Evolutionary conservation across 2,797 vertebrate species (phyloP).

Genomic region (Otolemur crassicaudatus): DNA sequence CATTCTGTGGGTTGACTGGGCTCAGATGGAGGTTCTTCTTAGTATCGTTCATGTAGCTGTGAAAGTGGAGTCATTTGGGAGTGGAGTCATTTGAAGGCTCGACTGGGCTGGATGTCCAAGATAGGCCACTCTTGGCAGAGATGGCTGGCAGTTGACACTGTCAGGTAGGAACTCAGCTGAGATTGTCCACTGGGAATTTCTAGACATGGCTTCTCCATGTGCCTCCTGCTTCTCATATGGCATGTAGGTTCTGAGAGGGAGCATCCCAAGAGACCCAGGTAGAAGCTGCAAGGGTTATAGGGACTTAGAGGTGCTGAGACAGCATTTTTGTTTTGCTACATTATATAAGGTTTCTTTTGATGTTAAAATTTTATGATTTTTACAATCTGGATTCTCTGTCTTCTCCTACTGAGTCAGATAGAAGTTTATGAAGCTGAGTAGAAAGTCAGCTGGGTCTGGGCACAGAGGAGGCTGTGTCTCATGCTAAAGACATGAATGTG

Average conservation of each 20-base stretch:
- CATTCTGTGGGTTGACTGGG: background rate
- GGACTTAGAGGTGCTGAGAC: background rate
- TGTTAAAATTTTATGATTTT: constrained; percentile 15
- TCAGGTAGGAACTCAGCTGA: too few species aligned
- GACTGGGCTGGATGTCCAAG: background rate
- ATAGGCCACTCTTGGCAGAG: background rate
- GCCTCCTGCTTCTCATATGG: background rate
- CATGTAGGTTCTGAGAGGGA: background rate
- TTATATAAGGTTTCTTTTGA: constrained; percentile 22
- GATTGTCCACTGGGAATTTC: too few species aligned
- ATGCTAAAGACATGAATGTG: background rate
- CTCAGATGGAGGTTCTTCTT: background rate
- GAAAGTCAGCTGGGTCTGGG: background rate
- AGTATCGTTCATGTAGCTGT: background rate
- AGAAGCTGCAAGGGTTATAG: background rate
- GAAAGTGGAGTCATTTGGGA: background rate
- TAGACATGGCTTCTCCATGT: background rate
- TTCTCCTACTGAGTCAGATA: constrained; percentile 36
- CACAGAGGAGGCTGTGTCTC: background rate
- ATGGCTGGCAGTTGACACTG: background rate
- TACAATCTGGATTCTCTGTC: background rate
- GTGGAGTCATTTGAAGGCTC: background rate
- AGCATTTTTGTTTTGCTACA: background rate
- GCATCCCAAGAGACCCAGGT: background rate
- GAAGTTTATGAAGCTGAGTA: constrained; percentile 3